Evolutionary conservation across 2,797 vertebrate genomes (phyloP).

Genomic region (Salarias fasciatus): DNA sequence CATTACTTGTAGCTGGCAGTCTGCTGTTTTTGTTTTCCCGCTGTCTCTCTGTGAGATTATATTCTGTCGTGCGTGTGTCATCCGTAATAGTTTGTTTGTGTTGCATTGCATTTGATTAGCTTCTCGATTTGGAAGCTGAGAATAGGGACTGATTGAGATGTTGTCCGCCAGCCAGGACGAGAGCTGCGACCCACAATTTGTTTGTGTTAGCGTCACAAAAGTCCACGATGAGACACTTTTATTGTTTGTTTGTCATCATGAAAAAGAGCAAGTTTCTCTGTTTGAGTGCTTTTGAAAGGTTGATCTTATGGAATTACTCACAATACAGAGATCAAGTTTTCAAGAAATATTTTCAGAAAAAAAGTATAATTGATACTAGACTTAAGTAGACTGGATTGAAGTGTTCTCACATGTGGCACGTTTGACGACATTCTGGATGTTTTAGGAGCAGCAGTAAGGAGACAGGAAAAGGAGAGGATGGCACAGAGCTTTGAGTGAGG

Average conservation of each 20-base stretch:
- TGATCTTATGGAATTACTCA: no score
- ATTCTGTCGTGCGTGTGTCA: constrained; percentile 12
- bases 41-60: constrained; percentile 31
- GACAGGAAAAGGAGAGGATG: no score
- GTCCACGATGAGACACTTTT: background rate
- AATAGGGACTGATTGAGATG: constrained; percentile 21
- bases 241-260: background rate
- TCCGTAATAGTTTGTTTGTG: constrained; percentile 31
- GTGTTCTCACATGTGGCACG: no score
- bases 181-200: background rate
- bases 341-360: no score
- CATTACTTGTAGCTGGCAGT: constrained; percentile 14
- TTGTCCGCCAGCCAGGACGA: constrained; percentile 1
- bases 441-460: no score
- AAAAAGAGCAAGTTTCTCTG: no score
- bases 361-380: no score
- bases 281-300: no score
- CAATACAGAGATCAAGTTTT: no score
- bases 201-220: background rate
- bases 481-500: no score
- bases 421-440: no score
- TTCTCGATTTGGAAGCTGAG: constrained; percentile 21
- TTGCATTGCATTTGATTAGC: constrained; percentile 26
- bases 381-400: no score
- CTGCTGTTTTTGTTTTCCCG: constrained; percentile 43